These are phyloP conservation scores for Capitella teleta DNA, from an alignment of 1,140 invertebrate species.

Conservation along the genomic window DNA sequence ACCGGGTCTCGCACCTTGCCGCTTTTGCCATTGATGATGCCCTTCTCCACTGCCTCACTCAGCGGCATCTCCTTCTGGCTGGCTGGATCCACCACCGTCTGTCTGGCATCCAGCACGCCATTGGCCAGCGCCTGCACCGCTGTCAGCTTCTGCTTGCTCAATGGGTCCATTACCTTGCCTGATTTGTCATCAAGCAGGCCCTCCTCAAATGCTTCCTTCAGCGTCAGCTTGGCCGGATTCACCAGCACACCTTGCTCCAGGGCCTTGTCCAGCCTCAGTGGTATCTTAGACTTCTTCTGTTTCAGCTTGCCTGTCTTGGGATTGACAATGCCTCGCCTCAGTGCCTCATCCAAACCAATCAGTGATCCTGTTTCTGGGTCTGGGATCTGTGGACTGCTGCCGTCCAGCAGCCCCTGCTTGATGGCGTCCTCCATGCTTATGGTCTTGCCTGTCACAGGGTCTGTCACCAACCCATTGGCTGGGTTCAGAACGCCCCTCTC, in stretches of 20 bases:
- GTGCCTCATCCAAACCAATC: not conserved
- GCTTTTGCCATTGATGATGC: constrained; percentile 60
- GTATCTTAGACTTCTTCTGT: constrained; percentile 53
- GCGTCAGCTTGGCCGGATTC: constrained; percentile 34
- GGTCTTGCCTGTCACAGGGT: constrained; percentile 50
- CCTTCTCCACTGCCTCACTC: constrained; percentile 60
- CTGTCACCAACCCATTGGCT: constrained; percentile 64
- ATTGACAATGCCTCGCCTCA: not conserved
- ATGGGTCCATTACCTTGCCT: constrained; percentile 47
- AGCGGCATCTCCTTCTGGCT: constrained; percentile 58
- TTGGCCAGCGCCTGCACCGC: constrained; percentile 59
- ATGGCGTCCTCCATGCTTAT: constrained; percentile 30
- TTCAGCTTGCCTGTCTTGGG: not conserved
- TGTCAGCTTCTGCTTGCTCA: constrained; percentile 58
- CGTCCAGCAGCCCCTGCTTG: constrained; percentile 19
- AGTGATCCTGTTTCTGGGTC: not conserved
- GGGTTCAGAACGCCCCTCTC: constrained; percentile 69
- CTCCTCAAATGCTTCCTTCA: constrained; percentile 24
- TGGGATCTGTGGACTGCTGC: constrained; percentile 24
- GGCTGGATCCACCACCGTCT: not conserved
- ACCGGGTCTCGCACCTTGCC: constrained; percentile 43
- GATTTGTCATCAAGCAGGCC: constrained; percentile 17
- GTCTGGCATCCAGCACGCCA: constrained; percentile 2
- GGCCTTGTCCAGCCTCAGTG: too few relatives aligned
- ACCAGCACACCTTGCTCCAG: too few relatives aligned